Evolutionary conservation across 1,140 invertebrate genomes (phyloP).

Genomic region (Chironomus tepperi): DNA sequence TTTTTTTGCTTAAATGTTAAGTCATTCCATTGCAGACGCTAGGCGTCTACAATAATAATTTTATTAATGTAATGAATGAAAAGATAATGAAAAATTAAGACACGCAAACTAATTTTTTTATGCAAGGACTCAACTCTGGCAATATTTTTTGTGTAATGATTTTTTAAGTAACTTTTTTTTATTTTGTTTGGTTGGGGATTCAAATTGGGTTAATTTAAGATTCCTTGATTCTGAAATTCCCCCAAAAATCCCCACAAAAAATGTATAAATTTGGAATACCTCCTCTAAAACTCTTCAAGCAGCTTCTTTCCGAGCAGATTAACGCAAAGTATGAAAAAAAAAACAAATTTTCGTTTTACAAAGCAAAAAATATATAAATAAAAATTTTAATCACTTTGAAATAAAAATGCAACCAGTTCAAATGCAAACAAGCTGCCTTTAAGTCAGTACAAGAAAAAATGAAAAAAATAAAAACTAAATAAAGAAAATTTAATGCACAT

Average conservation of each 20-base stretch:
- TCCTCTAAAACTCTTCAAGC: too few species aligned
- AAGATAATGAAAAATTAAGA: background rate
- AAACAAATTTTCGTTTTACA: too few species aligned
- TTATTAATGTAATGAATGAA: background rate
- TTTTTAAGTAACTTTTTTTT: constrained; percentile 2
- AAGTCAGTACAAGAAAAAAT: constrained; percentile 25
- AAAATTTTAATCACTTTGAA: too few species aligned
- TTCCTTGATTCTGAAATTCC: too few species aligned
- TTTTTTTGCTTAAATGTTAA: constrained; percentile 14
- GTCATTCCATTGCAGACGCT: background rate
- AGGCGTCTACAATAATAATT: too few species aligned
- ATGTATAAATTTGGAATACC: too few species aligned
- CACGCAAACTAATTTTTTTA: background rate
- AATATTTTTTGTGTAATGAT: background rate
- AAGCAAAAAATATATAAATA: too few species aligned
- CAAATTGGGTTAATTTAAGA: too few species aligned
- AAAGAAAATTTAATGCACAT: too few species aligned
- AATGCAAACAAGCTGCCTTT: constrained; percentile 27
- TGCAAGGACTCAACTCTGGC: background rate
- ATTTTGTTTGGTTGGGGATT: background rate
- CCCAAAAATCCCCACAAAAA: too few species aligned
- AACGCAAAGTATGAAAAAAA: too few species aligned
- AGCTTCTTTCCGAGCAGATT: too few species aligned
- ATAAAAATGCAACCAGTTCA: constrained; percentile 21
- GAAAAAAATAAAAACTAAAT: constrained; percentile 11